Evolutionary conservation across 2,113 vertebrate genomes (phyloP).

Genomic region (Zosterops borbonicus): DNA sequence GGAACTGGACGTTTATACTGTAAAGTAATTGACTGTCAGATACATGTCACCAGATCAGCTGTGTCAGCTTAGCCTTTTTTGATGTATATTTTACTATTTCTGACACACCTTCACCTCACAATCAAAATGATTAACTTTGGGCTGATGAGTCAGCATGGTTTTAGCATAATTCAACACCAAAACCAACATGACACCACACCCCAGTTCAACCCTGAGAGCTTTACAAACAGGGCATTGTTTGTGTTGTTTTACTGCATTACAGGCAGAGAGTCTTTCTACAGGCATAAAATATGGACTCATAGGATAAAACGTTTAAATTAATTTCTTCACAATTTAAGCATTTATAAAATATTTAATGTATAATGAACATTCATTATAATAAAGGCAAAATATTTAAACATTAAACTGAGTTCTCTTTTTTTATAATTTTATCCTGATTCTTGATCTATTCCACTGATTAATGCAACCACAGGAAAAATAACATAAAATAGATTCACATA

Average conservation of each 20-base stretch:
- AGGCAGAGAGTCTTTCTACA: background rate
- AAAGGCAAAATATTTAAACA: background rate
- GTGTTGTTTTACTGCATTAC: background rate
- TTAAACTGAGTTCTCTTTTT: background rate
- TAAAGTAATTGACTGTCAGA: background rate
- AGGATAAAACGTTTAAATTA: background rate
- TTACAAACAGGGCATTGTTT: background rate
- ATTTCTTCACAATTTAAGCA: background rate
- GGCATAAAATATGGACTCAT: background rate
- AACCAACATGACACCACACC: background rate
- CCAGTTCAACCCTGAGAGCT: background rate
- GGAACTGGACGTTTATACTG: background rate
- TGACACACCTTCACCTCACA: background rate
- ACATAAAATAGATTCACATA: background rate
- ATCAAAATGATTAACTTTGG: too few species aligned
- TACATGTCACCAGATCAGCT: background rate
- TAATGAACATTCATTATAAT: background rate
- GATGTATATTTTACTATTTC: background rate
- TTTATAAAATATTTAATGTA: background rate
- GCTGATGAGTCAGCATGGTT: background rate
- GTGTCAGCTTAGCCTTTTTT: background rate
- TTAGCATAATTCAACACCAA: background rate
- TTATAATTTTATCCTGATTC: background rate
- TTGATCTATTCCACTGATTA: background rate
- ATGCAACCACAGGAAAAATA: background rate